These are phyloP conservation scores for Amphiura filiformis DNA, from an alignment of 35 echinoderm and acorn worm species.

Conservation along the genomic window DNA sequence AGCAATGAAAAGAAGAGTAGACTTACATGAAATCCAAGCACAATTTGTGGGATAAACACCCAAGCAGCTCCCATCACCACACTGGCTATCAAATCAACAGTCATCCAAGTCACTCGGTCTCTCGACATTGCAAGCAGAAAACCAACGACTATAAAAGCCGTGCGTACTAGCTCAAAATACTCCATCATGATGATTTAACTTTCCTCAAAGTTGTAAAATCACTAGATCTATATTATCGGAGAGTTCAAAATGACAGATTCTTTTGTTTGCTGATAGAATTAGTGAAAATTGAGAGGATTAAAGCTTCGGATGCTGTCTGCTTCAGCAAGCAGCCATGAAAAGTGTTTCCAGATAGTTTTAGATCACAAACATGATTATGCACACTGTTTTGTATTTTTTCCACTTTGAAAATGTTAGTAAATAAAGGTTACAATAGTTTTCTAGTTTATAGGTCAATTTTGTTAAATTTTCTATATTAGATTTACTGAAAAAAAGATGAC, in stretches of 20 bases:
- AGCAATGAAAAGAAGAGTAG: no score
- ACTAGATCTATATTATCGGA: not conserved
- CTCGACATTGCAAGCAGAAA: conserved; percentile 10
- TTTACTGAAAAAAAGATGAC: not conserved
- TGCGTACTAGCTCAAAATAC: conserved; percentile 1
- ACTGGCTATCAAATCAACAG: not conserved
- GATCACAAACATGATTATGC: no score
- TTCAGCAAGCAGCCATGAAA: not conserved
- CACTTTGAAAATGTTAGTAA: no score
- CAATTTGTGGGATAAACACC: conserved; percentile 13
- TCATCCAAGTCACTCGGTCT: conserved; percentile 13
- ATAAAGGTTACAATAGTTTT: no score
- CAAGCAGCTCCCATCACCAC: not conserved
- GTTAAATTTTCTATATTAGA: not conserved
- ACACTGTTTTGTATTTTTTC: not conserved
- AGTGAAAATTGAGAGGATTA: not conserved
- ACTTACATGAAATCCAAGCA: conserved; percentile 1
- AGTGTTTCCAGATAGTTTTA: not conserved
- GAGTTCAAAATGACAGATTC: not conserved
- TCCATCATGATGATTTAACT: not conserved
- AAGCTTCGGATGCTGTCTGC: not conserved
- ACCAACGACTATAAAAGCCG: conserved; percentile 14
- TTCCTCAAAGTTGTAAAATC: not conserved
- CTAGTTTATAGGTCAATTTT: not conserved
- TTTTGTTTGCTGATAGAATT: not conserved